Conservation (phyloP, 1,140 invertebrate genomes). For the Musca vetustissima region DNA sequence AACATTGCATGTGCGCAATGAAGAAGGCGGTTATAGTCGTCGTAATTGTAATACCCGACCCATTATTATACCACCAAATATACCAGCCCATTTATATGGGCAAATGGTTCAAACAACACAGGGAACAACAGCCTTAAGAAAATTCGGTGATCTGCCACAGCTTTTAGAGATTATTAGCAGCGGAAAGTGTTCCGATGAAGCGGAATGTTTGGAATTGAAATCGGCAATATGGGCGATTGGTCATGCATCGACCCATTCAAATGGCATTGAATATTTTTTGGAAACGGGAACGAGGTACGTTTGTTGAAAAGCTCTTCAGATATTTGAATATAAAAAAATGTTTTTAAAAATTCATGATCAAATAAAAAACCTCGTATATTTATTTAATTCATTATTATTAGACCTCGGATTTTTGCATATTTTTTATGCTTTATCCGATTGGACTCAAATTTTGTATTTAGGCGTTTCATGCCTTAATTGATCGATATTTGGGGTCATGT, state of each 20-base stretch:
- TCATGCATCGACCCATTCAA: constrained; percentile 74
- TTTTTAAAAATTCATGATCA: no score
- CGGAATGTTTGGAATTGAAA: constrained; percentile 76
- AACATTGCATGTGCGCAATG: constrained; percentile 79
- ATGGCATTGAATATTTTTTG: constrained; percentile 72
- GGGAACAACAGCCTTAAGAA: constrained; percentile 69
- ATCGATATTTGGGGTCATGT: no score
- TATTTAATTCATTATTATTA: no score
- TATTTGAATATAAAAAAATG: no score
- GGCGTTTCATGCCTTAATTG: no score
- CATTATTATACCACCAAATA: constrained; percentile 55
- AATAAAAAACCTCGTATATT: no score
- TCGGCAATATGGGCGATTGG: constrained; percentile 87
- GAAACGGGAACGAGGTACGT: constrained; percentile 53
- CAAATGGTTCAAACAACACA: constrained; percentile 78
- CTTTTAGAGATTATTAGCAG: constrained; percentile 57
- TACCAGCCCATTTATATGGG: constrained; percentile 86
- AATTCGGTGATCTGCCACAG: constrained; percentile 55
- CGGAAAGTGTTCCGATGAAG: constrained; percentile 62
- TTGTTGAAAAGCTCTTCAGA: neutral
- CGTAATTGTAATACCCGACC: constrained; percentile 56
- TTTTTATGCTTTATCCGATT: no score
- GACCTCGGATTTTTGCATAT: no score
- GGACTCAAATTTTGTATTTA: no score
- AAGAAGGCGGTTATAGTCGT: constrained; percentile 76